These are phyloP conservation scores for Cryptotis parvus DNA, from an alignment of 2,113 vertebrate species.

Conservation along the genomic window DNA sequence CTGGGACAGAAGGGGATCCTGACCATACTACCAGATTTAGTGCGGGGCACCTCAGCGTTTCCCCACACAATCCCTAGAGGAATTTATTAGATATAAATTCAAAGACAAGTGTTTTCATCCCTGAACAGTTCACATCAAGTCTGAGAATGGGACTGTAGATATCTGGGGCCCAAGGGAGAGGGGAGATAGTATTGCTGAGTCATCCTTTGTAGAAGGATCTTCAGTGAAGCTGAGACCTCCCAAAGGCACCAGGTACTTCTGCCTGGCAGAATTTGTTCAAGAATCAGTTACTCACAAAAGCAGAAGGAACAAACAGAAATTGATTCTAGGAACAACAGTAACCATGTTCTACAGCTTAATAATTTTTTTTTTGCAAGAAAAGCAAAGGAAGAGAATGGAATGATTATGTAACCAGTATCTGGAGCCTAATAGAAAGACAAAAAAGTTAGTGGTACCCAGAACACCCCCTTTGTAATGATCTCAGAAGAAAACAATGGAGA, in stretches of 20 bases:
- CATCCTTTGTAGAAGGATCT: neutral
- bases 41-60: too few relatives aligned
- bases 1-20: too few relatives aligned
- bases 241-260: neutral
- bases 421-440: conserved; percentile 26
- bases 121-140: neutral
- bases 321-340: neutral
- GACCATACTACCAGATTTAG: too few relatives aligned
- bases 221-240: neutral
- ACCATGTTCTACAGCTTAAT: neutral
- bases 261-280: neutral
- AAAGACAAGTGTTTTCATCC: neutral
- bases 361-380: conserved; percentile 12
- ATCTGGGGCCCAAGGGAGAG: neutral
- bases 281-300: neutral
- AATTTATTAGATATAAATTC: neutral
- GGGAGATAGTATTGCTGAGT: neutral
- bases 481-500: conserved; percentile 49
- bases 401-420: conserved; percentile 20
- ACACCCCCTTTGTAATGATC: conserved; percentile 38
- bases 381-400: conserved; percentile 26
- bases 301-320: neutral
- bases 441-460: neutral
- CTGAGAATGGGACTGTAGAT: neutral
- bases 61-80: too few relatives aligned